Base-by-base conservation (phyloP, 2,113 vertebrate genomes). In the Vimba vimba region DNA sequence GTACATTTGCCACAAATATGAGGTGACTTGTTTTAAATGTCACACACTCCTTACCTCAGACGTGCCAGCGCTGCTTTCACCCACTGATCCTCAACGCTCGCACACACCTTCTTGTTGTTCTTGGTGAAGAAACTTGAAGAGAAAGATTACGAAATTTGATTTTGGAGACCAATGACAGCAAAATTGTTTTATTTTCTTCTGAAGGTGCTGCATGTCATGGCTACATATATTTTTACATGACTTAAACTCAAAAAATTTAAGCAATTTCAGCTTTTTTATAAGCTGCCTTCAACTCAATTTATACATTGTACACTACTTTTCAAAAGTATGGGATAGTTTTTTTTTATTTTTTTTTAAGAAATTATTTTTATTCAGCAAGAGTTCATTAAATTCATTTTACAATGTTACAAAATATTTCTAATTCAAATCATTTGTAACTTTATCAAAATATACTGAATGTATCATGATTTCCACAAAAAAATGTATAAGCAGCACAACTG, bases 121-220 rank as follows among this genome's bases (percentile, higher is more conserved):
- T 79, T n/a, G 0, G 92, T 95, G 85, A 89, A 83, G 82, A 95
- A 94, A 82, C 95, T 95, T 36, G 12, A 91, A 74, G 7, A 59
- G 0, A 5, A 27, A 88, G 86, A n/a, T 50, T 1, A 10, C 85
- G 5, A 52, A 8, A 43, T 1, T 71, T 7, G 39, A 52, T 85
- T 52, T 84, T 78, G 13, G 12, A 43, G 43, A 23, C 10, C 10
- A 79, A 13, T 25, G 10, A 71, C 6, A 2, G 21, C 19, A 71
- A 43, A 43, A 57, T 4, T 62, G 4, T 64, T 64, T 64, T 64
- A 6, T 45, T 25, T 27, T 50, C n/a, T 50, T 74, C 43, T 74
- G n/a, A 47, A 74, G 23, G 4, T 62, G n/a, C 17, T 57, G 55
- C 13, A 57, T 8, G 55, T 57, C 6, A 21, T 57, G 7, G 55